Evolutionary conservation across 2,113 vertebrate species (phyloP).

Genomic region (Scalopus aquaticus): DNA sequence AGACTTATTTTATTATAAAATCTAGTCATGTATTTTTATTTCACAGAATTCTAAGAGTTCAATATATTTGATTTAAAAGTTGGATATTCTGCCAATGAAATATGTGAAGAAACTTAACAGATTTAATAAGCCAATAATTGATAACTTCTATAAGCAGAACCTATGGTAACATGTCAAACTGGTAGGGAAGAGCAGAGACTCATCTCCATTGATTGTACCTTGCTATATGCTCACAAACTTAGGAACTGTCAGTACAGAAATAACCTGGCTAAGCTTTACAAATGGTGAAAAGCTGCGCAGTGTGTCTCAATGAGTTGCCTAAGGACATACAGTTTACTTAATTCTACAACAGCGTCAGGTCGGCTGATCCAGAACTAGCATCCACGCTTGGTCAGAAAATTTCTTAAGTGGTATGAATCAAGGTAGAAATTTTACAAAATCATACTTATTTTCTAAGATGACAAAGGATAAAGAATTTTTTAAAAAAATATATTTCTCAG

Average conservation of each 20-base stretch:
- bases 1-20: constrained; percentile 50
- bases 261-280: constrained; percentile 23
- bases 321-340: neutral
- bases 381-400: neutral
- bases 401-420: constrained; percentile 3
- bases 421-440: constrained; percentile 15
- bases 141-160: constrained; percentile 3
- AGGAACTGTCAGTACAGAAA: neutral
- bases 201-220: neutral
- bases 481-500: neutral
- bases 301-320: neutral
- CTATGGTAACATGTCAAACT: neutral
- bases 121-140: neutral
- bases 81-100: neutral
- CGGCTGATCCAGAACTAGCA: neutral
- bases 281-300: neutral
- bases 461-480: no score
- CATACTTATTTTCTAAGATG: constrained; percentile 12
- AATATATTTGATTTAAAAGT: constrained; percentile 17
- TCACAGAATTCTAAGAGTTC: constrained; percentile 34
- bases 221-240: neutral
- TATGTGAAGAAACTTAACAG: neutral
- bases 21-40: constrained; percentile 24
- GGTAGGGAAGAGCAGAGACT: neutral
- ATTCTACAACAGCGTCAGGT: neutral